phyloP scores from a whole-genome alignment of 2,113 vertebrate genomes.

The Myodes glareolus region DNA sequence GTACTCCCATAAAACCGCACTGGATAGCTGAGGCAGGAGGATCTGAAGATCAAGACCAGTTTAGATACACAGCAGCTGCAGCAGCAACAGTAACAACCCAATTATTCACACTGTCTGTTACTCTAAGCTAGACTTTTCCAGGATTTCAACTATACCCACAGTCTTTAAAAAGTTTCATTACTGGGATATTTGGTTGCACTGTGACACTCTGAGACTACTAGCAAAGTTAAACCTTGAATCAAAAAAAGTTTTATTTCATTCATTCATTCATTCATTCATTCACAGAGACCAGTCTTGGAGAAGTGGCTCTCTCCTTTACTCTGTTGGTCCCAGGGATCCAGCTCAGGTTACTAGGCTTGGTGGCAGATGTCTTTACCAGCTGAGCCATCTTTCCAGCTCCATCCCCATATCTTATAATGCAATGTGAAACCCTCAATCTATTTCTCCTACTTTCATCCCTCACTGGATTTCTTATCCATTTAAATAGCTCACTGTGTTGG shows the following conservation, averaged over 20 bases:
- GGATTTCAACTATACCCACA: background rate
- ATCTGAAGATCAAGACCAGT: background rate
- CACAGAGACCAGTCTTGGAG: background rate
- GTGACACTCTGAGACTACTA: too few relatives aligned
- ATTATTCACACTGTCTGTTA: background rate
- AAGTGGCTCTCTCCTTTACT: background rate
- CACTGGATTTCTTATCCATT: conserved; percentile 22
- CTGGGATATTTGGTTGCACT: too few relatives aligned
- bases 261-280: background rate
- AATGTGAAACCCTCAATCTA: conserved; percentile 32
- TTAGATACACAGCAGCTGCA: background rate
- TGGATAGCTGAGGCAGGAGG: background rate
- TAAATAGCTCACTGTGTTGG: conserved; percentile 65
- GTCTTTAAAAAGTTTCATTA: background rate
- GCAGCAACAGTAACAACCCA: background rate
- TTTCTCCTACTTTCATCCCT: conserved; percentile 20
- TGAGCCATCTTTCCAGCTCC: background rate
- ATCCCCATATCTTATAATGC: conserved; percentile 7
- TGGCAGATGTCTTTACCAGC: background rate
- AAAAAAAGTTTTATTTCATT: too few relatives aligned
- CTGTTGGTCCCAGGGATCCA: background rate
- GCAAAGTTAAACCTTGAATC: too few relatives aligned
- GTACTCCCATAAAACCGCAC: background rate
- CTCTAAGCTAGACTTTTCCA: conserved; percentile 33
- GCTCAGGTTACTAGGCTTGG: background rate